A percentile compares a stretch with the other conserved stretches of the same genome.
These are phyloP conservation scores for Chrysaora quinquecirrha DNA, from an alignment of 30 jellyfish, hydroid and myxozoan genomes.

Conservation along the genomic window DNA sequence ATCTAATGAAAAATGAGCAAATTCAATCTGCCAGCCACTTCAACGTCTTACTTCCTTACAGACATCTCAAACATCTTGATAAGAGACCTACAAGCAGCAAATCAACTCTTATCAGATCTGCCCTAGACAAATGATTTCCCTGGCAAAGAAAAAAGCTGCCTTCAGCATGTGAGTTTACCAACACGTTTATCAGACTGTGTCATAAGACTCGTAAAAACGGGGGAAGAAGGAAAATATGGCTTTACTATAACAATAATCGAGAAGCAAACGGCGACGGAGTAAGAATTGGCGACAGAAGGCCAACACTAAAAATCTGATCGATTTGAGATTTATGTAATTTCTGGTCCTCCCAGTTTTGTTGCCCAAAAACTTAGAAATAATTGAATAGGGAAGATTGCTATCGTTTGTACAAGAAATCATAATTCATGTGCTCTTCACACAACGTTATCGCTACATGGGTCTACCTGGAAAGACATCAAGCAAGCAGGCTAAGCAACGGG, in stretches of 20 bases:
- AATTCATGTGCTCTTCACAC: too few species aligned
- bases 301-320: neutral
- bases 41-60: conserved; percentile 49
- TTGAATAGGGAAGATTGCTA: too few species aligned
- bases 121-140: neutral
- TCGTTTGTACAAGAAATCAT: too few species aligned
- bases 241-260: neutral
- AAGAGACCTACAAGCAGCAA: conserved; percentile 36
- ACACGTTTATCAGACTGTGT: neutral
- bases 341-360: too few species aligned
- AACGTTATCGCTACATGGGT: too few species aligned
- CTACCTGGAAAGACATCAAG: too few species aligned
- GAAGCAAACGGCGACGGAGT: neutral
- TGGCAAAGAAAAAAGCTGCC: neutral
- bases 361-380: too few species aligned
- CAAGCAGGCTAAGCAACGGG: too few species aligned
- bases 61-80: conserved; percentile 36
- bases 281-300: neutral
- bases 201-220: neutral
- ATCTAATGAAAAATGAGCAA: conserved; percentile 20
- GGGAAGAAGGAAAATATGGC: neutral
- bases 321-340: too few species aligned
- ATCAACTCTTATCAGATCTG: neutral
- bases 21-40: conserved; percentile 39
- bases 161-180: neutral